Evolutionary conservation across 2,797 vertebrate species (phyloP).

Genomic region (Poeciliopsis presidionis): DNA sequence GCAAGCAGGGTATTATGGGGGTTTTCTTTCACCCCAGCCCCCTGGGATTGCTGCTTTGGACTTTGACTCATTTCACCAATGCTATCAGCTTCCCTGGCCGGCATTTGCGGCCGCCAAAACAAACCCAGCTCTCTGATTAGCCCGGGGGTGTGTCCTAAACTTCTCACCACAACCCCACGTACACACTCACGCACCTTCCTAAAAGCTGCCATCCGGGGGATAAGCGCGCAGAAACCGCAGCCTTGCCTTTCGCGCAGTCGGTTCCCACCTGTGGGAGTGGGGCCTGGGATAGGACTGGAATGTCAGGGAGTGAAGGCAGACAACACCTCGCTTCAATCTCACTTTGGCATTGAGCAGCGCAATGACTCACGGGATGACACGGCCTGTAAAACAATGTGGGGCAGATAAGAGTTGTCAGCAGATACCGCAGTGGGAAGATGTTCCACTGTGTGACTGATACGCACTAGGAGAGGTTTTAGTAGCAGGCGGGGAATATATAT

Average conservation of each 20-base stretch:
- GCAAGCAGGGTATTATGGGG: slow-evolving; percentile 39
- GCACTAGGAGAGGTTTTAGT: slow-evolving; percentile 29
- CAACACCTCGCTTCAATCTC: slow-evolving; percentile 6
- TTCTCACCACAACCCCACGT: slow-evolving; percentile 32
- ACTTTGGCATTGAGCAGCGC: neutral
- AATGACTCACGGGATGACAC: slow-evolving; percentile 31
- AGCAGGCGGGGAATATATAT: slow-evolving; percentile 2
- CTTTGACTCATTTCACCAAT: slow-evolving; percentile 74
- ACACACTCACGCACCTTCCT: neutral
- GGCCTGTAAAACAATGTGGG: slow-evolving; percentile 31
- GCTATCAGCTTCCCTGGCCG: slow-evolving; percentile 71
- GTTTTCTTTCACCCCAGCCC: slow-evolving; percentile 44
- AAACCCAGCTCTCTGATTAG: slow-evolving; percentile 70
- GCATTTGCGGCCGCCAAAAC: slow-evolving; percentile 70
- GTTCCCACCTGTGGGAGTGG: slow-evolving; percentile 72
- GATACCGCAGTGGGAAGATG: slow-evolving; percentile 12
- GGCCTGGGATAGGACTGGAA: slow-evolving; percentile 51
- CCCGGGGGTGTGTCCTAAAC: slow-evolving; percentile 49
- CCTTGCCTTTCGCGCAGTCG: slow-evolving; percentile 31
- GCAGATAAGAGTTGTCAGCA: slow-evolving; percentile 39
- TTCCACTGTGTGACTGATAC: slow-evolving; percentile 15
- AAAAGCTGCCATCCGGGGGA: slow-evolving; percentile 56
- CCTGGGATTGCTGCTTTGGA: slow-evolving; percentile 56
- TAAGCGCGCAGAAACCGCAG: slow-evolving; percentile 58
- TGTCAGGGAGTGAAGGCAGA: slow-evolving; percentile 54